These are phyloP conservation scores for Pseudomyrmex cubaensis DNA, from an alignment of 1,140 invertebrate genomes.

Conservation along the genomic window DNA sequence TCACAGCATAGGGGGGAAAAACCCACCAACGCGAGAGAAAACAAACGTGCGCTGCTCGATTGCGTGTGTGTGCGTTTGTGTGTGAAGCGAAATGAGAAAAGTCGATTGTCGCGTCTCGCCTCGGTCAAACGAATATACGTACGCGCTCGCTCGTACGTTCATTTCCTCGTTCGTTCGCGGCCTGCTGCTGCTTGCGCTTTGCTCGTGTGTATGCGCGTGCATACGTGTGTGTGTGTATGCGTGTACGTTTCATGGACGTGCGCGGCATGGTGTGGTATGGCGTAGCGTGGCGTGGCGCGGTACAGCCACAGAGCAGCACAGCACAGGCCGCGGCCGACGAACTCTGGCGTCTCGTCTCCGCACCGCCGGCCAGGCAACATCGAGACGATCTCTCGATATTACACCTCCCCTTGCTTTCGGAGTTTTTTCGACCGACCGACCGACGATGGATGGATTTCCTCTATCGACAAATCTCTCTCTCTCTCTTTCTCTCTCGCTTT, in stretches of 20 bases:
- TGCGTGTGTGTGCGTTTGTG: too few relatives aligned
- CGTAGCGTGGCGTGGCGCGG: constrained; percentile 59
- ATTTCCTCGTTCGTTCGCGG: constrained; percentile 20
- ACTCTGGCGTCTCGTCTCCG: constrained; percentile 66
- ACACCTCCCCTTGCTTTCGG: neutral
- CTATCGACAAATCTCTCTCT: too few relatives aligned
- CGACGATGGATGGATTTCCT: neutral
- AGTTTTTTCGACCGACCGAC: too few relatives aligned
- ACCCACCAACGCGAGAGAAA: neutral
- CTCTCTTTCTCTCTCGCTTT: too few relatives aligned
- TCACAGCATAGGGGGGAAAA: too few relatives aligned
- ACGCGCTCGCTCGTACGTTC: constrained; percentile 19
- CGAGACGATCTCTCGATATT: neutral
- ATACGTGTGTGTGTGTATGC: neutral
- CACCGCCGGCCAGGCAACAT: neutral
- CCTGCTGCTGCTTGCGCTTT: too few relatives aligned
- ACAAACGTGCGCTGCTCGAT: too few relatives aligned
- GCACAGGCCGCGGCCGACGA: constrained; percentile 71
- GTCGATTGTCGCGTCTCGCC: constrained; percentile 53
- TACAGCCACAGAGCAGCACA: neutral
- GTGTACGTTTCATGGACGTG: constrained; percentile 11
- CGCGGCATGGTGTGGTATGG: neutral
- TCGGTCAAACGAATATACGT: constrained; percentile 9
- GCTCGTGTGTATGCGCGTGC: neutral
- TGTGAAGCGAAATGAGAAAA: constrained; percentile 11